A percentile compares a stretch with the other conserved stretches of the same genome.
Conservation (phyloP, 1,140 invertebrate species). For the Elymnias hypermnestra region DNA sequence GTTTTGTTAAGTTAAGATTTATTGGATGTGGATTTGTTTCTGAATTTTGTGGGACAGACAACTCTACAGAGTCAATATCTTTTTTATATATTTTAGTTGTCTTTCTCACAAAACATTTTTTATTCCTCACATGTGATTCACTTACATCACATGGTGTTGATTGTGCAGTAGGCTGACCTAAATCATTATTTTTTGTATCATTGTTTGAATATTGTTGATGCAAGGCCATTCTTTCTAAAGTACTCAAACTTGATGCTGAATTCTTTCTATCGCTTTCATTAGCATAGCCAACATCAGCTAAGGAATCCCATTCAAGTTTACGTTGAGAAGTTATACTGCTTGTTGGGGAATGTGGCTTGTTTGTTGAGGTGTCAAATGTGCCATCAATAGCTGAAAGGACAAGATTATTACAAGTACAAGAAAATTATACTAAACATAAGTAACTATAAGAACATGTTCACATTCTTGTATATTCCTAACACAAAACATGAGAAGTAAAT, state of each 20-base stretch:
- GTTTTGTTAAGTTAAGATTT: conserved; percentile 63
- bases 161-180: conserved; percentile 62
- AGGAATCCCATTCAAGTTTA: conserved; percentile 85
- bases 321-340: conserved; percentile 81
- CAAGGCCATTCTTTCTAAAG: conserved; percentile 78
- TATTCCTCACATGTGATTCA: conserved; percentile 39
- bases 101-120: conserved; percentile 45
- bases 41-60: conserved; percentile 46
- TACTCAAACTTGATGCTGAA: conserved; percentile 71
- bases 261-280: conserved; percentile 72
- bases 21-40: conserved; percentile 39
- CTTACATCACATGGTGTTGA: conserved; percentile 59
- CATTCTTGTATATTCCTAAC: too few relatives aligned
- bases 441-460: too few relatives aligned
- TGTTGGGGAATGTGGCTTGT: conserved; percentile 75
- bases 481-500: too few relatives aligned
- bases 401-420: conserved; percentile 7
- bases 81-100: conserved; percentile 50
- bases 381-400: conserved; percentile 53
- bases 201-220: conserved; percentile 62
- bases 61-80: conserved; percentile 52
- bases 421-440: too few relatives aligned
- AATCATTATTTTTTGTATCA: conserved; percentile 42
- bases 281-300: conserved; percentile 85
- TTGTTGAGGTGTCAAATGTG: conserved; percentile 49